A percentile compares a stretch with the other conserved stretches of the same genome.
phyloP scores from a whole-genome alignment of 2,113 vertebrate species.

The Seriola dumerili region DNA sequence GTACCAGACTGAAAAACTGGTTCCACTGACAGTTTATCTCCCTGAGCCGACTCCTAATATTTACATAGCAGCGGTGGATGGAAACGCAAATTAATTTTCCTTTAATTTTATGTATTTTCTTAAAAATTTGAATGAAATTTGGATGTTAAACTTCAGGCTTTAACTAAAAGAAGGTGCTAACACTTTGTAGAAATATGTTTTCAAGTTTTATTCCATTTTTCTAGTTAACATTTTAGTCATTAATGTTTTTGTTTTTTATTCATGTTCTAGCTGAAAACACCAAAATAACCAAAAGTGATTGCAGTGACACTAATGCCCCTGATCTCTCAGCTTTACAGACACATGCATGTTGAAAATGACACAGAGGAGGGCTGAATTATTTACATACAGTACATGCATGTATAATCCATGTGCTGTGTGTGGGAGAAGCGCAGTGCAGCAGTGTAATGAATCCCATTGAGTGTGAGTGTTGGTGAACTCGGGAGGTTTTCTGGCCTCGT shows the following conservation, averaged over 20 bases:
- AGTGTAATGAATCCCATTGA: slow-evolving; percentile 56
- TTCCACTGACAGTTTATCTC: not conserved
- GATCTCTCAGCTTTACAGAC: slow-evolving; percentile 7
- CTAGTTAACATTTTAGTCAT: not conserved
- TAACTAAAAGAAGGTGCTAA: too few relatives aligned
- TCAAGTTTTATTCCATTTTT: not conserved
- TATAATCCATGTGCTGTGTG: slow-evolving; percentile 52
- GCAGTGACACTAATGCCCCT: slow-evolving; percentile 33
- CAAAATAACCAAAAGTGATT: slow-evolving; percentile 5
- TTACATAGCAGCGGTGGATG: too few relatives aligned
- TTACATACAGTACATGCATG: slow-evolving; percentile 39
- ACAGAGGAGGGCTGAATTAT: slow-evolving; percentile 56
- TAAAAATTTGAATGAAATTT: not conserved
- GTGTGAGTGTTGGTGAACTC: slow-evolving; percentile 46
- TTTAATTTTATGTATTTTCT: not conserved
- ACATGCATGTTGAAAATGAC: slow-evolving; percentile 29
- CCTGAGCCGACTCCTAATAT: not conserved
- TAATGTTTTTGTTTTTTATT: not conserved
- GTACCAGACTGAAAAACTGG: not conserved
- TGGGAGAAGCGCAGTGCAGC: slow-evolving; percentile 27
- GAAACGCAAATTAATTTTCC: not conserved
- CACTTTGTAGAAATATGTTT: too few relatives aligned
- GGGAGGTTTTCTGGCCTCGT: slow-evolving; percentile 61
- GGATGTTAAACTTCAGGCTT: not conserved
- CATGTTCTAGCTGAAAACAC: not conserved